A percentile compares a stretch with the other conserved stretches of the same genome.
Evolutionary conservation across 2,797 vertebrate species (phyloP).

Genomic region (Holocentrus rufus): DNA sequence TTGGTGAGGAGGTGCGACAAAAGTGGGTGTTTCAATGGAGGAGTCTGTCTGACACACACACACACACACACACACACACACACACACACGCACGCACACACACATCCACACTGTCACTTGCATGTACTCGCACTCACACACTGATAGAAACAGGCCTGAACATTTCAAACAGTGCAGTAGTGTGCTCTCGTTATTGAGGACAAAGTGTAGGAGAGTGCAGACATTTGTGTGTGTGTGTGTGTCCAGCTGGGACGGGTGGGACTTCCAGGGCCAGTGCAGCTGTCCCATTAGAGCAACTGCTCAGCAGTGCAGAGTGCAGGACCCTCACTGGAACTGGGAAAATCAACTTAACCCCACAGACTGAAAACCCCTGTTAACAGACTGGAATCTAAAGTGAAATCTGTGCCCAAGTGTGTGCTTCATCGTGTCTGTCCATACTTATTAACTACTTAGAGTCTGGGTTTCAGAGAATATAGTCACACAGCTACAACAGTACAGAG

Average conservation of each 20-base stretch:
- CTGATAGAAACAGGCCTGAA: too few species aligned
- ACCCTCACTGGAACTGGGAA: constrained; percentile 16
- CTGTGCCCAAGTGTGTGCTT: not conserved
- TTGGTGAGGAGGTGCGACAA: constrained; percentile 71
- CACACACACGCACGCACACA: not conserved
- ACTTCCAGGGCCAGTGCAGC: constrained; percentile 54
- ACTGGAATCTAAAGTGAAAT: not conserved
- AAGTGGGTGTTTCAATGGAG: constrained; percentile 70
- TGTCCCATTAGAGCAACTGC: constrained; percentile 68
- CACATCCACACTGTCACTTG: not conserved
- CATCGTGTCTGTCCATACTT: not conserved
- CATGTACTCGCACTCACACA: constrained; percentile 7
- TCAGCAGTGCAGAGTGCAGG: constrained; percentile 30
- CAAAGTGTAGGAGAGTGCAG: not conserved
- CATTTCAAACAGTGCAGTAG: too few species aligned
- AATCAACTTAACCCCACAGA: constrained; percentile 14
- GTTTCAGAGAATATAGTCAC: constrained; percentile 9
- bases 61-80: constrained; percentile 37
- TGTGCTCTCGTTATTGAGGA: not conserved
- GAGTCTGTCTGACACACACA: constrained; percentile 73
- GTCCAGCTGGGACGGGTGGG: constrained; percentile 48
- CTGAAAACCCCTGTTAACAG: not conserved
- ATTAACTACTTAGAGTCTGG: not conserved
- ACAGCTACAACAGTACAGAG: not conserved
- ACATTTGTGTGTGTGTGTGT: constrained; percentile 55